Base-by-base conservation (phyloP, 2,888 invertebrate genomes). In the Caenorhabditis sp. region DNA sequence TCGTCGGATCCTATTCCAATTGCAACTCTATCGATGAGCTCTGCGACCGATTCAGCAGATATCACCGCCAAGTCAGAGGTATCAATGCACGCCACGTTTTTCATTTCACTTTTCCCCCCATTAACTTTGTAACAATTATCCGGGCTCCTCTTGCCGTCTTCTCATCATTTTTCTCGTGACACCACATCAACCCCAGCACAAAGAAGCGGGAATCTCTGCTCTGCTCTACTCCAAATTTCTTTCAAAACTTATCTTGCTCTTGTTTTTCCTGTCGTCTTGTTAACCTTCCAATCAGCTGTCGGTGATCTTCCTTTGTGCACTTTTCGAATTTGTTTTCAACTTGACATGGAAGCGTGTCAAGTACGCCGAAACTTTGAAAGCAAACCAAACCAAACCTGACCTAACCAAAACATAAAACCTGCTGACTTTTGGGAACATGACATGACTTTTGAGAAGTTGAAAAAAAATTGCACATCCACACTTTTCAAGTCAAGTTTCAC, bases 1-100 rank as follows among this genome's bases (percentile, higher is more conserved):
- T 76, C 44, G 69, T 74, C 5, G 80, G 80, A 13, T 65, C 80
- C 1, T 80, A 80, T 60, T 64, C 74, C 4, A 80, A 80, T 47
- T 81, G 81, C 60, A 71, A 67, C 24, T 71, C 81, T 4, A 56
- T 81, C 13, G 81, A 81, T 32, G 81, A 81, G 22, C 40, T 81
- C 18, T 76, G 70, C 44, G 51, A 76, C 35, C 65, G 77, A 11
- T 61, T 81, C 55, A 60, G 35, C 18, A 69, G 81, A 60, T 81
- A 81, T 67, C 76, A 81, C 61, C 65, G 81, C 15, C 76, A 68
- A 71, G 77, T 81, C 24, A 70, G 81, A 81, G 81, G 81, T 81
- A 68, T 22, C 28, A 32, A 22, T 60, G 24, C 40, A 26, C 26
- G 55, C n/a, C n/a, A 15, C 40, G 13, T 58, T 58, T 58, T 22